Percentiles rank a stretch among this genome's conserved stretches.
Conservation (phyloP, 2,797 vertebrate genomes). For the Alfaro cultratus region DNA sequence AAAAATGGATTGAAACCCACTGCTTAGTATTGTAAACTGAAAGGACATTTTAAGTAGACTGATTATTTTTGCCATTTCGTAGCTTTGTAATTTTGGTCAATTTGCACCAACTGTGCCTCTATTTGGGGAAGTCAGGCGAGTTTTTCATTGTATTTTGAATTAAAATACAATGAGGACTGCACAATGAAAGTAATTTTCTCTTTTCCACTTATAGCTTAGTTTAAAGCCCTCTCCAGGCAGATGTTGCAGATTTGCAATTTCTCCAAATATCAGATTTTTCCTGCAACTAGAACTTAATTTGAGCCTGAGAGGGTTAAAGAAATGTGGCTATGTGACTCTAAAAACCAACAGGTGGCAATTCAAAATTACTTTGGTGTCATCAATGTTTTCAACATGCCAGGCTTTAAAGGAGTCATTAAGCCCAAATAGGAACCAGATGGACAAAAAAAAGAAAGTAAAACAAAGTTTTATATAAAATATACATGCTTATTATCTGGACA, state of each 20-base stretch:
- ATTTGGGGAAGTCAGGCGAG: not conserved
- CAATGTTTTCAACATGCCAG: not conserved
- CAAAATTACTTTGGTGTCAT: not conserved
- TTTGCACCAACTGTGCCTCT: not conserved
- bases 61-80: not conserved
- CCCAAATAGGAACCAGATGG: not conserved
- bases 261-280: no score
- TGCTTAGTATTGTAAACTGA: not conserved
- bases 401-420: not conserved
- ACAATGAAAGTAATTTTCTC: not conserved
- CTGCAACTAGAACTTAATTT: no score
- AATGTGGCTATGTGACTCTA: not conserved
- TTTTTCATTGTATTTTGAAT: not conserved
- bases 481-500: not conserved
- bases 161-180: no score
- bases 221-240: no score
- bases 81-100: not conserved
- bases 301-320: no score
- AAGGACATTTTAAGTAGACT: not conserved
- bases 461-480: not conserved
- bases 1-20: slow-evolving; percentile 28
- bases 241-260: no score
- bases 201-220: not conserved
- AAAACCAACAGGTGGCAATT: not conserved
- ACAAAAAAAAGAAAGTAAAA: not conserved